Base-by-base conservation (phyloP, 2,888 invertebrate species). In the Cynaeus angustus region DNA sequence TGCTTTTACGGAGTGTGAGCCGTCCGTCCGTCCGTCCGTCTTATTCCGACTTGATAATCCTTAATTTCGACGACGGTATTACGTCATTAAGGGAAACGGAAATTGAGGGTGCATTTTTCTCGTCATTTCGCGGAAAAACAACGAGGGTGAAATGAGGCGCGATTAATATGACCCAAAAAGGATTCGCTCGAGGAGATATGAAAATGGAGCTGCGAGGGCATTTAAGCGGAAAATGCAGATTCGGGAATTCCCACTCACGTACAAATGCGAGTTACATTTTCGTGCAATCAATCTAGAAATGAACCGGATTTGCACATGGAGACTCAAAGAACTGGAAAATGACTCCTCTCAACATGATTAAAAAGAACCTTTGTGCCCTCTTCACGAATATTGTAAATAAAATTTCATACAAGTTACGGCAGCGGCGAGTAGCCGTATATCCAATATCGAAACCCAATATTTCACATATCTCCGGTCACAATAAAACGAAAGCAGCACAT, bases 371-470 rank as follows among this genome's bases (percentile, higher is more conserved):
- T 21, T 21, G 21, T 3, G 21, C 21, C 58, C 59, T 45, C 58
- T 12, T 37, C 26, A 10, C 10, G 30, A 59, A 67, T 67, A 67
- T 67, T 67, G 67, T 67, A 67, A 67, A 67, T 59, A 67, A 58
- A 59, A 59, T 67, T 67, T 52, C 66, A 41, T 48, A 50, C 41
- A 41, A 66, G 50, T 30, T 53, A 50, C 48, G 38, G 52, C 38
- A 26, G 50, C 59, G 67, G 50, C 21, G 9, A 28, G 43, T 16
- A 52, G 67, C 33, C 50, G 52, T 66, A 56, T 53, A 59, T 59
- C 59, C 45, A 59, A 67, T 67, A 67, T 67, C 53, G 67, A 38
- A 52, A 67, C 52, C 38, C 59, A 50, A 67, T 67, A 67, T 67
- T 67, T 67, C 67, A 67, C 58, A 38, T 58, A 66, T 38, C 50